These are phyloP conservation scores for Ctenicera cuprea DNA, from an alignment of 2,888 invertebrate species.

Conservation along the genomic window DNA sequence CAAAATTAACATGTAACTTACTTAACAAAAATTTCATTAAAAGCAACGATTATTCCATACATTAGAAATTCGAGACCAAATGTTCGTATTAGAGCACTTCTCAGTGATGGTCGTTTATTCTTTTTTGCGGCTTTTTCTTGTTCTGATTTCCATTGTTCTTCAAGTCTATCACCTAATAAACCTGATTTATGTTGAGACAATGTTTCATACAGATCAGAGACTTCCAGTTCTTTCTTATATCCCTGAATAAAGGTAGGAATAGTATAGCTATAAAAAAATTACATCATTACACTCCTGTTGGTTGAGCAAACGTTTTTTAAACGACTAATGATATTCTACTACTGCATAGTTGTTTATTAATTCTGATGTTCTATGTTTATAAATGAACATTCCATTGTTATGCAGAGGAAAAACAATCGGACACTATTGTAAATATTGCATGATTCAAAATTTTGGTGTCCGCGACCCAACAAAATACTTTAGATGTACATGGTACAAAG, in stretches of 20 bases:
- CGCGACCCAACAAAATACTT: no score
- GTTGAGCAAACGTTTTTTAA: no score
- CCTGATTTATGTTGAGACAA: slow-evolving; percentile 82
- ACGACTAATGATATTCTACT: no score
- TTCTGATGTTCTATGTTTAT: no score
- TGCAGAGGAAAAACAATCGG: no score
- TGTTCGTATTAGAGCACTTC: slow-evolving; percentile 76
- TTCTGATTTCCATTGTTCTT: slow-evolving; percentile 79
- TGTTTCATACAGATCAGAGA: slow-evolving; percentile 80
- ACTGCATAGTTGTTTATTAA: no score
- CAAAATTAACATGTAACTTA: not conserved
- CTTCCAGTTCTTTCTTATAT: slow-evolving; percentile 79
- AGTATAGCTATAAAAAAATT: slow-evolving; percentile 77
- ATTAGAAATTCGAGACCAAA: slow-evolving; percentile 78
- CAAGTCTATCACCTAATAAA: slow-evolving; percentile 78
- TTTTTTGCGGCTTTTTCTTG: slow-evolving; percentile 69
- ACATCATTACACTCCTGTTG: no score
- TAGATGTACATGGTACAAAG: no score
- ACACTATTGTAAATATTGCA: no score
- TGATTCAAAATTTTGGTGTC: no score
- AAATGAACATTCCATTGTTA: no score
- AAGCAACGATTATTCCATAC: slow-evolving; percentile 75
- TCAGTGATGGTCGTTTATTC: slow-evolving; percentile 76
- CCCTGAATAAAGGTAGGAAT: slow-evolving; percentile 82
- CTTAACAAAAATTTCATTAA: slow-evolving; percentile 34